Percentiles rank a stretch among this genome's conserved stretches.
These are phyloP conservation scores for Apaloderma vittatum DNA, from an alignment of 2,113 vertebrate genomes.

Conservation along the genomic window DNA sequence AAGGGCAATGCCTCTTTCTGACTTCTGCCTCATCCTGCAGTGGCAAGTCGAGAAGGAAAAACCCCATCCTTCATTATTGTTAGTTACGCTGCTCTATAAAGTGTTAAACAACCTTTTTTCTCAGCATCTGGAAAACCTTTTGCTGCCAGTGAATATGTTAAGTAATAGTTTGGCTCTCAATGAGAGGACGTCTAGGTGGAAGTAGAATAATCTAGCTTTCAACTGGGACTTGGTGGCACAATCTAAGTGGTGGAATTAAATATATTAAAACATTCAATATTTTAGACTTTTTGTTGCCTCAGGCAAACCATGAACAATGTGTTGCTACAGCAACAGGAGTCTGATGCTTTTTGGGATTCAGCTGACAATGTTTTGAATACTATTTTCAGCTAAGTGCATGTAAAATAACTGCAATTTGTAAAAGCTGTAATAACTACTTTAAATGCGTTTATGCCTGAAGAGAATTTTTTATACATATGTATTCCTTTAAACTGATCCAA, in stretches of 20 bases:
- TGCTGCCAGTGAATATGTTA: background rate
- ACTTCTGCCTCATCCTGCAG: background rate
- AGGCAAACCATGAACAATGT: background rate
- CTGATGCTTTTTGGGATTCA: background rate
- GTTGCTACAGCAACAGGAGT: slow-evolving; percentile 64
- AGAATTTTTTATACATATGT: background rate
- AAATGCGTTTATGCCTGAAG: background rate
- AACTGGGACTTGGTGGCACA: background rate
- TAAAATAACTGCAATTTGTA: slow-evolving; percentile 62
- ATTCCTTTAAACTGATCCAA: slow-evolving; percentile 8
- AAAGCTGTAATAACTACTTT: slow-evolving; percentile 56
- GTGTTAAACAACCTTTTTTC: background rate
- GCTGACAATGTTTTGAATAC: slow-evolving; percentile 51
- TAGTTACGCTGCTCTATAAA: background rate
- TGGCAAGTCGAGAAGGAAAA: background rate
- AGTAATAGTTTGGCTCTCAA: background rate
- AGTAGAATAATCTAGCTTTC: background rate
- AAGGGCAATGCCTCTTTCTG: background rate
- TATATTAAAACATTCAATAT: background rate
- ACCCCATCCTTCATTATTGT: background rate
- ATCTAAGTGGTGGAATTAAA: background rate
- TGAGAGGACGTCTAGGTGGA: background rate
- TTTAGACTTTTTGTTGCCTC: background rate
- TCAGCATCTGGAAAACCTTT: background rate
- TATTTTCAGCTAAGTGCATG: slow-evolving; percentile 61